Percentiles rank a stretch among this genome's conserved stretches.
Conservation (phyloP, 2,888 invertebrate genomes). For the Lordiphosa fenestrarum region DNA sequence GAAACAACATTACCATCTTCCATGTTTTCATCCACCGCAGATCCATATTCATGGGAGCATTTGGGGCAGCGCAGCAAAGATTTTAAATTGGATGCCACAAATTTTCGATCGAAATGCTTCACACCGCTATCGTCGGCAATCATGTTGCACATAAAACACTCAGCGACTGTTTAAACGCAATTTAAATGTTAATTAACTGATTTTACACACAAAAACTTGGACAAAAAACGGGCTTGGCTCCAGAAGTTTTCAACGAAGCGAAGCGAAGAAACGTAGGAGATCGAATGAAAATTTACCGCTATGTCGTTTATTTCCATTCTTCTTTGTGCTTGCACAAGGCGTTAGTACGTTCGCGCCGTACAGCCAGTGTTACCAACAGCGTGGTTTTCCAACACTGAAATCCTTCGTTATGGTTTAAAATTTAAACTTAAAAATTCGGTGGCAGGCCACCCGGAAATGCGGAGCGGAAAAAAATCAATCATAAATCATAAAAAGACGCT, state of each 20-base stretch:
- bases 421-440: no score
- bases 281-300: background rate
- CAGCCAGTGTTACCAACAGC: no score
- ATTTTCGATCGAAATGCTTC: constrained; percentile 69
- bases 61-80: constrained; percentile 65
- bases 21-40: constrained; percentile 8
- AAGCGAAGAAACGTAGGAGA: background rate
- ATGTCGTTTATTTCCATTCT: background rate
- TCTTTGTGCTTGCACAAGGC: background rate
- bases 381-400: background rate
- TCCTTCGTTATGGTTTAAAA: no score
- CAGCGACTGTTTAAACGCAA: background rate
- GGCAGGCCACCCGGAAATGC: no score
- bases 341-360: background rate
- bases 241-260: background rate
- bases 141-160: constrained; percentile 17
- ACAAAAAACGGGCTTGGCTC: background rate
- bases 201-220: background rate
- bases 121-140: constrained; percentile 26
- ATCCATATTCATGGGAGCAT: constrained; percentile 60
- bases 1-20: constrained; percentile 27
- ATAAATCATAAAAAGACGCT: no score
- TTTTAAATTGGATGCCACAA: constrained; percentile 62
- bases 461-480: no score
- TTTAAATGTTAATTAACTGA: background rate